Evolutionary conservation across 2,888 invertebrate genomes (phyloP).

Genomic region (Drosophila dives): DNA sequence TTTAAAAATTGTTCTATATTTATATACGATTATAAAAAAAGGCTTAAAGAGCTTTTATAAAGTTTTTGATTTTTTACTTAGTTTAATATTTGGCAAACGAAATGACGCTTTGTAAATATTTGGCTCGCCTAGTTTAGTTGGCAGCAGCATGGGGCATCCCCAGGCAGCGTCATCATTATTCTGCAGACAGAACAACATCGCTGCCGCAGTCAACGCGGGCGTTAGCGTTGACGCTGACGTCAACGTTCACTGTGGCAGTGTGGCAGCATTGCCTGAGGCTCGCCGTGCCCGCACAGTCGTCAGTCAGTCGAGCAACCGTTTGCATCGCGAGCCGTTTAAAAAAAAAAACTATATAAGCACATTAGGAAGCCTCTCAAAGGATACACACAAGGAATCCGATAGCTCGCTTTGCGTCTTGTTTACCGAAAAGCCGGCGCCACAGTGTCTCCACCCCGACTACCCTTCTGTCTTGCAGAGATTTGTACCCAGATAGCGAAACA

Average conservation of each 20-base stretch:
- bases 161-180: constrained; percentile 42
- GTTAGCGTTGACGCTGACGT: constrained; percentile 27
- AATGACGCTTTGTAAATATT: neutral
- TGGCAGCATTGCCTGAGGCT: constrained; percentile 66
- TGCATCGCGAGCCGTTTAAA: constrained; percentile 70
- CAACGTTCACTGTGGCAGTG: constrained; percentile 44
- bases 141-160: constrained; percentile 56
- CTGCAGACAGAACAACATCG: constrained; percentile 16
- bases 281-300: constrained; percentile 63
- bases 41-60: neutral
- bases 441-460: constrained; percentile 55
- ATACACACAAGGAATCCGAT: constrained; percentile 36
- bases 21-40: neutral
- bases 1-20: neutral
- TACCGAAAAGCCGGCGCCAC: constrained; percentile 62
- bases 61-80: neutral
- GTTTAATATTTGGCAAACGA: neutral
- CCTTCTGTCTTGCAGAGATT: constrained; percentile 39
- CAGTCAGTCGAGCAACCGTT: constrained; percentile 68
- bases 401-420: constrained; percentile 19
- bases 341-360: constrained; percentile 11
- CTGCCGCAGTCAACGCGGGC: constrained; percentile 16
- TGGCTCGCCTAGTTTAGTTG: neutral
- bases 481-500: constrained; percentile 10
- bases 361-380: constrained; percentile 40